Conservation (phyloP, 2,888 invertebrate genomes). For the Pomacea canaliculata region DNA sequence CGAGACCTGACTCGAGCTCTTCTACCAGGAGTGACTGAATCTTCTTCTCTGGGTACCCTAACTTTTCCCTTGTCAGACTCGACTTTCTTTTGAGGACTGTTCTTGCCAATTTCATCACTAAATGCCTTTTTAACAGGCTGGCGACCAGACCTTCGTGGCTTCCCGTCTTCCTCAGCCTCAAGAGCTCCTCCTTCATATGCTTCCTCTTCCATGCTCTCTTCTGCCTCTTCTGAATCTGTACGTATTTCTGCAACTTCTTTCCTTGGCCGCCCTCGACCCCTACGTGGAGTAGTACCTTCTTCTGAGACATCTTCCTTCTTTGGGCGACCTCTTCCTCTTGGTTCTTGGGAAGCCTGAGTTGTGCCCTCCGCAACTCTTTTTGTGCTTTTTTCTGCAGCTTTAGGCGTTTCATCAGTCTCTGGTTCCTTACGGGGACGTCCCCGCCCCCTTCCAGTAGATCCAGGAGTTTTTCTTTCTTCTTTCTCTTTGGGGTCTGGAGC, state of each 20-base stretch:
- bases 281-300: conserved; percentile 28
- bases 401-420: conserved; percentile 26
- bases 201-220: conserved; percentile 22
- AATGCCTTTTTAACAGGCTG: conserved; percentile 6
- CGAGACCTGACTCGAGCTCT: conserved; percentile 17
- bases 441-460: conserved; percentile 4
- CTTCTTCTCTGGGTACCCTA: not conserved
- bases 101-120: not conserved
- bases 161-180: conserved; percentile 25
- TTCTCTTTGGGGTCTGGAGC: conserved; percentile 24
- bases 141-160: conserved; percentile 11
- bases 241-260: conserved; percentile 26
- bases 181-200: conserved; percentile 22
- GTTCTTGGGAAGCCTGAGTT: conserved; percentile 22
- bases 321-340: conserved; percentile 39
- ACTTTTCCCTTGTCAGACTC: conserved; percentile 14
- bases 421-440: conserved; percentile 36
- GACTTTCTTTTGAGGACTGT: conserved; percentile 5
- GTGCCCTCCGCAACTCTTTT: conserved; percentile 22
- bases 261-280: conserved; percentile 40
- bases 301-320: conserved; percentile 30
- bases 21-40: conserved; percentile 3
- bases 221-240: conserved; percentile 30
- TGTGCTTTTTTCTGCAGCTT: conserved; percentile 23
- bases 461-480: conserved; percentile 25